Percentiles rank a stretch among this genome's conserved stretches.
phyloP scores from a whole-genome alignment of 2,113 vertebrate genomes.

The Antechinus flavipes region DNA sequence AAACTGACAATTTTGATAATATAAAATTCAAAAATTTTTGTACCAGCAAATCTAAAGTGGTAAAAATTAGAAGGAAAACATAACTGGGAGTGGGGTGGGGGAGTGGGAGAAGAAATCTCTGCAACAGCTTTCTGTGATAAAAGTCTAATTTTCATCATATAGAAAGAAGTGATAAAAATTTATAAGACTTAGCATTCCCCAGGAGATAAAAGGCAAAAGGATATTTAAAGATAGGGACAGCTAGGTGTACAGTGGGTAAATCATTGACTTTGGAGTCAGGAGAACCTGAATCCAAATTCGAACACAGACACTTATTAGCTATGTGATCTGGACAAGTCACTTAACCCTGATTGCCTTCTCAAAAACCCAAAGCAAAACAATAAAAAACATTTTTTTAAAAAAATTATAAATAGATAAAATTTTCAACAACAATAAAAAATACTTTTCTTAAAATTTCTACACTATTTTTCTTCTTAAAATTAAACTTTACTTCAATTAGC shows the following conservation, averaged over 20 bases:
- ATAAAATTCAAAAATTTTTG: background rate
- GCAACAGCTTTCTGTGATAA: background rate
- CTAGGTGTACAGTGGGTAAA: background rate
- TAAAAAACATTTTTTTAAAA: background rate
- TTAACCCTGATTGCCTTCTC: background rate
- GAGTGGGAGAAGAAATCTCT: background rate
- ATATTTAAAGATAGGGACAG: background rate
- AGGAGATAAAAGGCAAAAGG: background rate
- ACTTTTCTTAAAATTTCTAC: background rate
- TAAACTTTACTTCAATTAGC: background rate
- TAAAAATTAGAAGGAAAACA: background rate
- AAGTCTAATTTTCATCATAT: background rate
- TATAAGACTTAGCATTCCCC: background rate
- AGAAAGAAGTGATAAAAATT: background rate
- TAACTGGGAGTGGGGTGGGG: background rate
- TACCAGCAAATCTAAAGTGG: background rate
- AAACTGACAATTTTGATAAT: background rate
- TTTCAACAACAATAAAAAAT: background rate
- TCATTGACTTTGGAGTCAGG: background rate
- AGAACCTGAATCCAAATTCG: background rate
- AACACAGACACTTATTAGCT: background rate
- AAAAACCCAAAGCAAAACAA: background rate
- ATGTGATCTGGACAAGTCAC: background rate
- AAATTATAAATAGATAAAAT: background rate
- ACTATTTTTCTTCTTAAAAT: background rate